Base-by-base conservation (phyloP, 2,888 invertebrate species). In the Rhabditoides inermis region DNA sequence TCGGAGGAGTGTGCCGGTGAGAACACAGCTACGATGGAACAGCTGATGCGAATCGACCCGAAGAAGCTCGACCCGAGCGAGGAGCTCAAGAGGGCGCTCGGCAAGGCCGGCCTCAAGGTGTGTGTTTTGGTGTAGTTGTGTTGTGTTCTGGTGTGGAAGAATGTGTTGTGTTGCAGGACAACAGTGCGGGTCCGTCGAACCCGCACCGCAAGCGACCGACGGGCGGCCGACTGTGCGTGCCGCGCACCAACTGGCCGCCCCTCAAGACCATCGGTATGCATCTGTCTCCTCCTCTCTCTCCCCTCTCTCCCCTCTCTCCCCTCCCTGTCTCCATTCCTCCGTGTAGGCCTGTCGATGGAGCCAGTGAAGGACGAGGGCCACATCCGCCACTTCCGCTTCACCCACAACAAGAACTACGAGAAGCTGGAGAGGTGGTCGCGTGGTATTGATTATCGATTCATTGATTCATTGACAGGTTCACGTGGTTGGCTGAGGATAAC, bases 81-180 rank as follows among this genome's bases (percentile, higher is more conserved):
- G 2, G 72, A 72, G 45, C 45, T 69, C 47, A 67, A 61, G 39
- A 49, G 58, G 30, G 40, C 58, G 37, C 51, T 72, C 20, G 69
- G 69, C 7, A 63, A 63, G 47, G 55, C 65, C 1, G n/a, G n/a
- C n/a, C 67, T 69, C 45, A 60, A 57, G 45, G 54, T 57, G 26
- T 23, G 42, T 23, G 7, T 32, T 32, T 15, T 10, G 10, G 7
- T 32, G 15, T 10, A 15, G 32, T 15, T 32, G 7, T 32, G n/a
- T n/a, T n/a, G n/a, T n/a, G n/a, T n/a, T n/a, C n/a, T n/a, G n/a
- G n/a, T n/a, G n/a, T n/a, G n/a, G n/a, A n/a, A n/a, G n/a, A n/a
- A n/a, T n/a, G n/a, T n/a, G n/a, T n/a, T n/a, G n/a, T n/a, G n/a
- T n/a, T n/a, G n/a, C n/a, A n/a, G n/a, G n/a, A n/a, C n/a, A n/a